Base-by-base conservation (phyloP, 2,113 vertebrate genomes). In the Megaceryle maxima region DNA sequence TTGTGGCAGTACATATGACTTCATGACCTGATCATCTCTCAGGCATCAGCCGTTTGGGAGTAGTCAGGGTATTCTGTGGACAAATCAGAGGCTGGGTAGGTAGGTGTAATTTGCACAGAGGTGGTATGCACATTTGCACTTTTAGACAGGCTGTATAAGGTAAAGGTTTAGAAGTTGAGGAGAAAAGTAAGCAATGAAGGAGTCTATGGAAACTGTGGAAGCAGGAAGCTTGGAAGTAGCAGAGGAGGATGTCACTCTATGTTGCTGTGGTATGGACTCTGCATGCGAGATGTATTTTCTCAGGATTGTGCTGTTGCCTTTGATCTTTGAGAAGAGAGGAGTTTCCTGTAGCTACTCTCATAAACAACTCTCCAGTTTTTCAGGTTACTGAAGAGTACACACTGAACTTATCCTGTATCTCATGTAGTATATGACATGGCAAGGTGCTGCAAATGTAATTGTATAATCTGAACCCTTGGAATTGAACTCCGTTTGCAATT, bases 241-340 rank as follows among this genome's bases (percentile, higher is more conserved):
- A n/a, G 12, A 46, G 76, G 57, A 83, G 9, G 3, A 37, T 4
- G 4, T 24, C 3, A 9, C 10, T 2, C 0, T 31, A 1, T n/a
- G 48, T 41, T 87, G 28, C 28, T 74, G 66, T 3, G 1, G 2
- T 22, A 2, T 11, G 50, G 67, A 8, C 31, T 59, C 26, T 3
- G 6, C 6, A 1, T 28, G 2, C 4, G 44, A 46, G 26, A 15
- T 87, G 26, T 13, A 2, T 51, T 43, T 53, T 76, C 73, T 28
- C 66, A 41, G 76, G 66, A n/a, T 26, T 0, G 0, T 20, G 11
- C 13, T 64, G 22, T 31, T 82, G 60, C 19, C 64, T 66, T 10
- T 39, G 9, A 1, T 63, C 63, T 29, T 48, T 17, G 53, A 9
- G n/a, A 31, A 72, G 13, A 44, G n/a, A 28, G 35, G 48, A 29